A percentile compares a stretch with the other conserved stretches of the same genome.
These are phyloP conservation scores for Pomatorhinus ruficollis DNA, from an alignment of 2,113 vertebrate species.

Conservation along the genomic window DNA sequence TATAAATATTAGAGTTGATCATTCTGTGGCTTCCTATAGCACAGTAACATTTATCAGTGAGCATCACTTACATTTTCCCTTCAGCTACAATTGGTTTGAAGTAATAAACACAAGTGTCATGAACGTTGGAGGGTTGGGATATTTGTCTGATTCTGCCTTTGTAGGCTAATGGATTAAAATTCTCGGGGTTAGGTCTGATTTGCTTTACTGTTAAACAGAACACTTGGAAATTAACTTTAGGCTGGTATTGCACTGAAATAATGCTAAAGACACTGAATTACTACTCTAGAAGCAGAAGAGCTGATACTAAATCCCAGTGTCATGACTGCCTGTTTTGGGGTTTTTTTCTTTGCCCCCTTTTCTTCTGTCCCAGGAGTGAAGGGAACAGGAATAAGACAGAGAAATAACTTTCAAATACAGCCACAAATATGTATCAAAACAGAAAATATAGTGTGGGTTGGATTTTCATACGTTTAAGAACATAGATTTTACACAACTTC, in stretches of 20 bases:
- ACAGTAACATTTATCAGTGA: not conserved
- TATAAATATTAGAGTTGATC: not conserved
- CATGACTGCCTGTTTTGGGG: fast-evolving
- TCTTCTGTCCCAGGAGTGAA: not conserved
- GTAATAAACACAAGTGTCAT: not conserved
- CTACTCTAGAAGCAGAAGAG: not conserved
- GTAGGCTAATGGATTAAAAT: not conserved
- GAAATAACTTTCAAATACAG: not conserved
- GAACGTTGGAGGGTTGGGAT: not conserved
- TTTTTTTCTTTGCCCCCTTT: fast-evolving
- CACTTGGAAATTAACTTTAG: not conserved
- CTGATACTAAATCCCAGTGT: not conserved
- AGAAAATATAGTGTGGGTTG: not conserved
- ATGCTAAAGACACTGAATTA: not conserved
- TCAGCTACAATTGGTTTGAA: not conserved
- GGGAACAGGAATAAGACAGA: not conserved
- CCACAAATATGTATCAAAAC: not conserved
- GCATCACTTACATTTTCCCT: not conserved
- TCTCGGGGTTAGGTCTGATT: not conserved
- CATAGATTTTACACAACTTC: not conserved
- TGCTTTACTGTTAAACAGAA: not conserved
- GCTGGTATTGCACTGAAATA: not conserved
- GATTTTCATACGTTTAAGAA: not conserved
- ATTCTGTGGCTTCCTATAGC: not conserved
- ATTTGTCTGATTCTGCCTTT: not conserved